Evolutionary conservation across 2,113 vertebrate genomes (phyloP), one percentile per base, ranked within the genome.

Genomic region (Brachirus orientalis): DNA sequence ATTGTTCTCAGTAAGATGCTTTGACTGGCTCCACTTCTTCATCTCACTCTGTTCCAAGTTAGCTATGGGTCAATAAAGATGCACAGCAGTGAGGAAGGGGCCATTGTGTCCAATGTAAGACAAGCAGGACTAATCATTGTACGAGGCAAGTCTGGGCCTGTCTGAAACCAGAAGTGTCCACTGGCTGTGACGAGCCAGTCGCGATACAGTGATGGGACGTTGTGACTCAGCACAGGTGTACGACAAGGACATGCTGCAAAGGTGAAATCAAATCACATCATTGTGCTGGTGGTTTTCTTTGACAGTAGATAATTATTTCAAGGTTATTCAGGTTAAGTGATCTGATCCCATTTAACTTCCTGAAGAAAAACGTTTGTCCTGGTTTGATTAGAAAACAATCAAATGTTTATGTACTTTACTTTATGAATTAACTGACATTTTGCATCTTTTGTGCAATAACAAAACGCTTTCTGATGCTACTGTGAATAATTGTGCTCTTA

Each of bases 101-200:
- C 58, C 77, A 90, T 93, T 93, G 89, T 92, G 82, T 89, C 79
- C 77, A 8, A 62, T 83, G 87, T 84, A 85, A 86, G 72, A 90
- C 83, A 71, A 89, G 75, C 69, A 75, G 88, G 87, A 89, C 73
- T 91, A 91, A 92, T 92, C 81, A 88, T 87, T 90, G 83, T 83
- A 70, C 75, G 6, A 78, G 86, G 78, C 93, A 72, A 77, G 92
- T 77, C 73, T 45, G 59, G 89, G 78, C 92, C 85, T 93, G 92
- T 73, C 84, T 4, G 63, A 37, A 43, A 56, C 13, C 22, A 82
- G 65, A 64, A 67, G 80, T 16, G 64, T 79, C 80, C 48, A 50
- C 17, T 74, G 64, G 57, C 12, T 62, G 79, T 89, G 82, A 76
- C 67, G 59, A 76, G 68, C 76, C 68, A 44, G 56, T 62, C 1